Evolutionary conservation across 1,140 invertebrate species (phyloP), one percentile per base, ranked within the genome.

Genomic region (Radopholus similis): DNA sequence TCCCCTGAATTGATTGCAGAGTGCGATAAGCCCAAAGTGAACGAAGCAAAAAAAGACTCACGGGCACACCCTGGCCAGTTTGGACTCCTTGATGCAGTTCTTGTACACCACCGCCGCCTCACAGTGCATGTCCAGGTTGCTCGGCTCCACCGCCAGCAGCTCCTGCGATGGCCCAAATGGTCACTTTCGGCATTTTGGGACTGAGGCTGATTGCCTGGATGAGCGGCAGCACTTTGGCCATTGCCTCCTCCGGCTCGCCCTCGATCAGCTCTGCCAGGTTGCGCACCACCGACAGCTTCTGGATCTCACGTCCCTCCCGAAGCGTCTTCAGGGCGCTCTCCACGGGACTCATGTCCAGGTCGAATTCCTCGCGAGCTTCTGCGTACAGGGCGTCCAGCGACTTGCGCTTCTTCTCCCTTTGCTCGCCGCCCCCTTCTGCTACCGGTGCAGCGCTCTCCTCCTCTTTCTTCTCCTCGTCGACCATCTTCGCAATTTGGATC

Each of bases 41-140:
- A 23, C 18, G 34, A 28, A 18, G 11, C 30, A 0, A 47, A 53
- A 30, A 8, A 63, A 21, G 4, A 68, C 44, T 51, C 60, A 70
- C 68, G 38, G 37, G 70, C 44, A 72, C 35, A 26, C 54, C 23
- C 15, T 11, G 11, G 23, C 23, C n/a, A 55, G 23, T 57, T 70
- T 70, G 44, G 35, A 56, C 28, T 70, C 69, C 32, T 71, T 70
- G 26, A 70, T 72, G 35, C 60, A 51, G 44, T 70, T 70, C 59
- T 70, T 70, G 53, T 44, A 70, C 15, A 69, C 68, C 21, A 70
- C 47, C 34, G 68, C 68, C 42, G 68, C 35, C 44, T 70, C 68
- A 49, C 68, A 70, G 57, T 70, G 68, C 4, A 70, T 71, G 49
- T 70, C 68, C 53, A 70, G 57, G 44, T 64, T 73, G 38, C 54